Evolutionary conservation across 2,113 vertebrate species (phyloP), one percentile per base, ranked within the genome.

Genomic region (Podiceps cristatus): DNA sequence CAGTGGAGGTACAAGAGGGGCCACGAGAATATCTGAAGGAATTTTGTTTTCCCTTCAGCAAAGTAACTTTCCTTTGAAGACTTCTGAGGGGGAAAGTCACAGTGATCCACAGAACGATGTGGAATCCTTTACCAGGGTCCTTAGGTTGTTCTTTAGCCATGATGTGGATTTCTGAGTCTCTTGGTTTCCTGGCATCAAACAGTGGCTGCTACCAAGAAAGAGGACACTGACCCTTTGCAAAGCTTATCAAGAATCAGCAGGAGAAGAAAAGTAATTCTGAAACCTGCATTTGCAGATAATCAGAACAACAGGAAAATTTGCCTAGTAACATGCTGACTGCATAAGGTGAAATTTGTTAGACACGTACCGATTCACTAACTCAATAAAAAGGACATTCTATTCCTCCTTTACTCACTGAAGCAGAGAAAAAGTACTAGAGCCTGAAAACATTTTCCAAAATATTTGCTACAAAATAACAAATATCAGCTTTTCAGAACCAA

Each of bases 271-370:
- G 60, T 50, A 42, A 42, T 80, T 93, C 72, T 87, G 27, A 87
- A 94, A 90, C 35, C 45, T 91, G 55, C 63, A 40, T 80, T 96
- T 96, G 16, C 49, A 33, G 58, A 69, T 87, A 89, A 85, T 75
- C 40, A 73, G 77, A 33, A 58, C 23, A 91, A 84, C 91, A 93
- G 58, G 49, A 58, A 75, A 42, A n/a, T 18, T 58, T 71, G 64
- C 53, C 31, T 10, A 33, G 33, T 86, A 74, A 87, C 33, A 27
- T 28, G 20, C 40, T 91, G 76, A 42, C 83, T 82, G 40, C 50
- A 31, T 71, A 69, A 76, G 23, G 50, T 86, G 45, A 33, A 71
- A 42, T 72, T 94, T 91, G 47, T 87, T 81, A 76, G 45, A 49
- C 47, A 58, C 3, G 9, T 80, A 53, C 33, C 68, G 56, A 71